Percentiles rank a stretch among this genome's conserved stretches.
Conservation (phyloP, 2,888 invertebrate genomes). For the Mimumesa dahlbomi region DNA sequence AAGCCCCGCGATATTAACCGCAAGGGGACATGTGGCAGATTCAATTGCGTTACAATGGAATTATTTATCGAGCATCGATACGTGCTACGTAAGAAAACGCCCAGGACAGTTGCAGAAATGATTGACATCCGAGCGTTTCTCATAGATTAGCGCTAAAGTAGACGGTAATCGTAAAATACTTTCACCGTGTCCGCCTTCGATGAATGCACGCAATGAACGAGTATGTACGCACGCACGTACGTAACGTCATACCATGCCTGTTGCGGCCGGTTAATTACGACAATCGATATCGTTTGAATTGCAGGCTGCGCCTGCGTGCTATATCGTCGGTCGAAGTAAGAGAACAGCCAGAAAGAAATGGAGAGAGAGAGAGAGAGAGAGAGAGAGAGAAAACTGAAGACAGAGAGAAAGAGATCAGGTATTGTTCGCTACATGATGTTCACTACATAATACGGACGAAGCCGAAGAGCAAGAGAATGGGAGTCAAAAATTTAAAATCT, state of each 20-base stretch:
- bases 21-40: too few species aligned
- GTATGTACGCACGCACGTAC: slow-evolving; percentile 45
- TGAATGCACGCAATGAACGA: slow-evolving; percentile 34
- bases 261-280: slow-evolving; percentile 62
- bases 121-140: slow-evolving; percentile 15
- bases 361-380: slow-evolving; percentile 13
- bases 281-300: slow-evolving; percentile 65
- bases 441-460: background rate
- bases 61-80: background rate
- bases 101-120: background rate
- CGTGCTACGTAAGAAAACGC: background rate
- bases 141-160: slow-evolving; percentile 16
- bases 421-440: slow-evolving; percentile 22
- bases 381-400: slow-evolving; percentile 14
- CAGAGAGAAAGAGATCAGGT: slow-evolving; percentile 6
- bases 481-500: background rate
- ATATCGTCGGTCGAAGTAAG: slow-evolving; percentile 24
- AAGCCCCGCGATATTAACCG: too few species aligned
- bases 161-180: slow-evolving; percentile 16
- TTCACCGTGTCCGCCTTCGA: slow-evolving; percentile 22
- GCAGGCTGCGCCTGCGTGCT: slow-evolving; percentile 47
- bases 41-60: background rate
- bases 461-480: background rate
- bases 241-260: slow-evolving; percentile 43
- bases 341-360: slow-evolving; percentile 22